Evolutionary conservation across 2,113 vertebrate genomes (phyloP).

Genomic region (Myodes glareolus): DNA sequence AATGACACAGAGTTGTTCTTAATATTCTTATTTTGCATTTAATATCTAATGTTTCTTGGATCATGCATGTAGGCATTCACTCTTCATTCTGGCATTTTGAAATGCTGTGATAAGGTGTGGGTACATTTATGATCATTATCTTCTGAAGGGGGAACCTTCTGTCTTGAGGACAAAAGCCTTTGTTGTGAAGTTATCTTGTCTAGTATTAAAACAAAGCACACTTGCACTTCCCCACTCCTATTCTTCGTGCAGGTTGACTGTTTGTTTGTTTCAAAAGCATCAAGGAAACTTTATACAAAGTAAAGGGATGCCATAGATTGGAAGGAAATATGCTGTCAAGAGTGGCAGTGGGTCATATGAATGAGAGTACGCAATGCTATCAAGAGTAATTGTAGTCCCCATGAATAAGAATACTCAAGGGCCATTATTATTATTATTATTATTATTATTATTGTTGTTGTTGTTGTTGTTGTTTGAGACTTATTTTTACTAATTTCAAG

Average conservation of each 20-base stretch:
- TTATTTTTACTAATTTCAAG: neutral
- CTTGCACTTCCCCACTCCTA: neutral
- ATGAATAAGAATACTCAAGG: neutral
- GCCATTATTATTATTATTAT: neutral
- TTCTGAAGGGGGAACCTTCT: neutral
- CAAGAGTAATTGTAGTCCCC: neutral
- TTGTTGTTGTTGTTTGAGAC: neutral
- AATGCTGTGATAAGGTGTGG: neutral
- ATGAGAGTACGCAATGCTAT: neutral
- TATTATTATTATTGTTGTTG: no score
- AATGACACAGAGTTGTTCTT: neutral
- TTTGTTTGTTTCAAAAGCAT: neutral
- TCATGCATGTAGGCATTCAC: no score
- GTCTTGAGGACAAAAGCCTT: neutral
- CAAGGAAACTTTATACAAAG: neutral
- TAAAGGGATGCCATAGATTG: neutral
- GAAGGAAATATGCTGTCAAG: neutral
- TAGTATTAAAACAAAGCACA: neutral
- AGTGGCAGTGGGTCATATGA: neutral
- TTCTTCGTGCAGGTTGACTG: neutral
- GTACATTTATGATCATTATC: neutral
- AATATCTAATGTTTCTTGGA: neutral
- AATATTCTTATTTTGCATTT: neutral
- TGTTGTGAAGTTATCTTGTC: slow-evolving; percentile 9
- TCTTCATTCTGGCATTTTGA: slow-evolving; percentile 18